Evolutionary conservation across 2,888 invertebrate species (phyloP), one percentile per base, ranked within the genome.

Genomic region (Trichopria drosophilae): DNA sequence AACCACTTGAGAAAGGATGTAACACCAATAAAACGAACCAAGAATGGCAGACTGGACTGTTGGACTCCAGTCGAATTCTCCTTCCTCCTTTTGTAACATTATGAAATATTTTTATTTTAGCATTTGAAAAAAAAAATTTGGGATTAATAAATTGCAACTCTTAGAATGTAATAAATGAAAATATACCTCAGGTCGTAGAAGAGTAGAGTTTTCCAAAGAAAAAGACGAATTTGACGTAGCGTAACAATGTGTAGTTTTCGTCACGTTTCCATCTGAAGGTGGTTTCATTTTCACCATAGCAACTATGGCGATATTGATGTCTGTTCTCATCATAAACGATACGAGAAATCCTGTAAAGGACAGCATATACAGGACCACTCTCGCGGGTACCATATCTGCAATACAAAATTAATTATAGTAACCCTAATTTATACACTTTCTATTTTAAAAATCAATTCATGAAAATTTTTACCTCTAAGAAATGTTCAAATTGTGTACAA

Each of bases 261-360:
- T 51, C 31, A 54, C 53, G 13, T 58, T 55, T 12, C 55, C 53
- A 48, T 66, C 57, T 13, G 55, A 51, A 9, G n/a, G n/a, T n/a
- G n/a, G n/a, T n/a, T n/a, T n/a, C n/a, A n/a, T n/a, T n/a, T 53
- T 76, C 51, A 81, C 84, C 86, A 87, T 87, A 5, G 84, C 85
- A 16, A 86, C 84, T 57, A 86, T 81, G 2, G 86, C 83, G 58
- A 86, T 77, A 69, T 86, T 86, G 62, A 87, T 86, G 73, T 87
- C 86, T 60, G 83, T 86, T 40, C 86, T 78, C 86, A 86, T 86
- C 86, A 87, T 86, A 65, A 87, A 87, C 3, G 86, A 86, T 5
- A 86, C 86, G 50, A 86, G 77, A 66, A 86, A 87, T 37, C 86
- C 86, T 22, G 84, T 82, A 80, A 86, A 87, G 55, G 86, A 86